phyloP scores from a whole-genome alignment of 2,888 invertebrate species.

The Chrysolina haemoptera region DNA sequence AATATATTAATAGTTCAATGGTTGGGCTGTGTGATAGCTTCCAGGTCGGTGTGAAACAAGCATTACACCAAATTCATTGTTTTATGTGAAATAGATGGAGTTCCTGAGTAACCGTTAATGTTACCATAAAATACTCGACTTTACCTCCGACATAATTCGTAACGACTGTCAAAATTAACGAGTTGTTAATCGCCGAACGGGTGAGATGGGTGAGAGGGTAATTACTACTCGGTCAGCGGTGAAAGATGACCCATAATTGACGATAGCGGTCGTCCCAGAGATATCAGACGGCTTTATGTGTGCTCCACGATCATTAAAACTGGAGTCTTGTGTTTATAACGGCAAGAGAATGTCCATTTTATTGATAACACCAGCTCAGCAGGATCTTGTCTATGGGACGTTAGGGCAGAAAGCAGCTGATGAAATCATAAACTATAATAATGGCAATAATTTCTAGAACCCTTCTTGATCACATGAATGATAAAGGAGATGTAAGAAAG shows the following conservation, averaged over 20 bases:
- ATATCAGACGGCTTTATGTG: slow-evolving; percentile 46
- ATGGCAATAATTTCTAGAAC: too few species aligned
- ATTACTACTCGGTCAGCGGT: slow-evolving; percentile 34
- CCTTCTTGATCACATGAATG: too few species aligned
- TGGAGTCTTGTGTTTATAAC: slow-evolving; percentile 29
- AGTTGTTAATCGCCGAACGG: slow-evolving; percentile 55
- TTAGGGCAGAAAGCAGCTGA: too few species aligned
- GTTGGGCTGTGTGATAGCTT: background rate
- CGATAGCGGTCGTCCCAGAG: slow-evolving; percentile 45
- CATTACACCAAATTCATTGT: slow-evolving; percentile 32
- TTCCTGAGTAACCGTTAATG: slow-evolving; percentile 34
- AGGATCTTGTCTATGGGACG: background rate
- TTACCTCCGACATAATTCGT: slow-evolving; percentile 45
- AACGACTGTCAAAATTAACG: slow-evolving; percentile 54
- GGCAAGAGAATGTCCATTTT: background rate
- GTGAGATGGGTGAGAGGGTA: slow-evolving; percentile 48
- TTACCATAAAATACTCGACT: slow-evolving; percentile 39
- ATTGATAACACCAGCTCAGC: background rate
- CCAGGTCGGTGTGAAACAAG: background rate
- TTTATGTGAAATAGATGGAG: slow-evolving; percentile 38
- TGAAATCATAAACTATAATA: too few species aligned
- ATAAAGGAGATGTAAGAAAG: too few species aligned
- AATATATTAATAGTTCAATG: background rate
- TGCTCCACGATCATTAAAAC: slow-evolving; percentile 35
- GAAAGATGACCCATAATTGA: slow-evolving; percentile 54